Evolutionary conservation across 2,113 vertebrate species (phyloP), one percentile per base, ranked within the genome.

Genomic region (Callaeas wilsoni): DNA sequence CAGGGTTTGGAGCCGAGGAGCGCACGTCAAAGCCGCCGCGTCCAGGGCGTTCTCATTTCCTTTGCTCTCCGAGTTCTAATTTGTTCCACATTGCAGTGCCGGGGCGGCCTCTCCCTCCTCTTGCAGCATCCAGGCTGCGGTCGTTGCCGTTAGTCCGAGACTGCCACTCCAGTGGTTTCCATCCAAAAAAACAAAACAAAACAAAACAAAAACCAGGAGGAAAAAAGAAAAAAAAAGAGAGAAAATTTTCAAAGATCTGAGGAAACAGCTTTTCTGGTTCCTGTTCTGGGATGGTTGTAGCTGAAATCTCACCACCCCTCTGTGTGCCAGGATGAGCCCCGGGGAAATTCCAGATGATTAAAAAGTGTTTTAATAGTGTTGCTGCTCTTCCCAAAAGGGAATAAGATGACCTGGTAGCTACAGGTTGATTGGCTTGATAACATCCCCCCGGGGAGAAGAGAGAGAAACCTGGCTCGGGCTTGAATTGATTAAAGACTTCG

Each of bases 51-150:
- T 83, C 88, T 93, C 83, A 77, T 89, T 94, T 94, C 95, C 91
- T 94, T 85, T 89, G 88, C 97, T 60, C 89, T 76, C 95, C 13
- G 65, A 92, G 76, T 67, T 84, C 62, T 98, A 97, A 98, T 98
- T 95, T 96, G 76, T 98, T 97, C 97, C 98, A 98, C 94, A 96
- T 96, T 97, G 96, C 55, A 12, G 81, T 0, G 47, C 86, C 14
- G 73, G 95, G 81, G 44, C 29, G 1, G 76, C 77, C 80, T 55
- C 92, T 92, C 84, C 91, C 94, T 97, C 97, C 16, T 9, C 96
- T 95, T 52, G 13, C 96, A 84, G 89, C 62, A 56, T 97, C 87
- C 95, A 91, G 89, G 85, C 84, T 16, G 73, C 17, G 3, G 62
- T 63, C 9, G 26, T 17, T 94, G 95, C 95, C 90, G 74, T 73